These are phyloP conservation scores for Holothuria glaberrima DNA, from an alignment of 35 echinoderm and acorn worm genomes.

Conservation along the genomic window DNA sequence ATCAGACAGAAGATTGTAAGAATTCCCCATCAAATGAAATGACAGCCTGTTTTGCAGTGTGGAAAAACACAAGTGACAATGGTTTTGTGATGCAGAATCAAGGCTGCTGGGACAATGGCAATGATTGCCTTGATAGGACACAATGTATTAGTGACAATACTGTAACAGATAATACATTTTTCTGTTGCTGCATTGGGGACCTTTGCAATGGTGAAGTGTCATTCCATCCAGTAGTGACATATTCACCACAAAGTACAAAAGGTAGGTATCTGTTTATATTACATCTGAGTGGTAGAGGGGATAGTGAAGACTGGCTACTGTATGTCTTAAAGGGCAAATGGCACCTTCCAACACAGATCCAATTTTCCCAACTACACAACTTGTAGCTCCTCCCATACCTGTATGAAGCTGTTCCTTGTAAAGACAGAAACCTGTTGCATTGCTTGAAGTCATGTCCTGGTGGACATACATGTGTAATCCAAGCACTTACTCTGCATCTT, in stretches of 20 bases:
- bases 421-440: too few species aligned
- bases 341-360: too few species aligned
- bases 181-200: constrained; percentile 81
- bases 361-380: too few species aligned
- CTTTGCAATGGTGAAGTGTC: constrained; percentile 67
- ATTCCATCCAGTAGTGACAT: not conserved
- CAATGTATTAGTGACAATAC: constrained; percentile 19
- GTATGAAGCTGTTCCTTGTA: too few species aligned
- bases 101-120: constrained; percentile 11
- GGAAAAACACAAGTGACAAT: constrained; percentile 23
- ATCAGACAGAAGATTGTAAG: not conserved
- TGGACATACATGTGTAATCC: too few species aligned
- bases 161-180: constrained; percentile 42
- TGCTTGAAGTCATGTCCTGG: too few species aligned
- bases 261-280: too few species aligned
- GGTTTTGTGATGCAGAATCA: constrained; percentile 33
- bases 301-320: too few species aligned
- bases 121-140: constrained; percentile 11
- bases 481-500: too few species aligned
- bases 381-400: too few species aligned
- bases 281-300: too few species aligned
- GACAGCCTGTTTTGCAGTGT: constrained; percentile 18
- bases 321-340: too few species aligned
- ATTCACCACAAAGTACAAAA: not conserved
- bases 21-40: not conserved